A percentile compares a stretch with the other conserved stretches of the same genome.
These are phyloP conservation scores for Nomia melanderi DNA, from an alignment of 1,140 invertebrate genomes.

Conservation along the genomic window DNA sequence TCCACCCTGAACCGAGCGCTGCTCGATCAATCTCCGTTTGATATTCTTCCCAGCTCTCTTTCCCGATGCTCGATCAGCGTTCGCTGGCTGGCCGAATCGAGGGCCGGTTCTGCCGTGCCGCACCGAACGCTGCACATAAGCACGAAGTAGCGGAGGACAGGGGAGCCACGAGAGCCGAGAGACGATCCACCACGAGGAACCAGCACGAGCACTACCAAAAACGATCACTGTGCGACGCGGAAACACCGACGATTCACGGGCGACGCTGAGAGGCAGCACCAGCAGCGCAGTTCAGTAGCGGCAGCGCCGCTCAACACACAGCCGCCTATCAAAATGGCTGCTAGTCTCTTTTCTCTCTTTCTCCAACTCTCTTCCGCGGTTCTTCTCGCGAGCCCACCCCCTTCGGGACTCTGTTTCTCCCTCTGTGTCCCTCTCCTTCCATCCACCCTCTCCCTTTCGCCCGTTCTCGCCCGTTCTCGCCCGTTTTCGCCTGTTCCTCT, in stretches of 20 bases:
- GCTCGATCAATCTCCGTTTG: too few relatives aligned
- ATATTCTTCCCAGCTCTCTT: background rate
- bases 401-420: background rate
- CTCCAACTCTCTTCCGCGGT: background rate
- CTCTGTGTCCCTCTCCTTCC: constrained; percentile 1
- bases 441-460: background rate
- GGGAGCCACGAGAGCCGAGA: constrained; percentile 35
- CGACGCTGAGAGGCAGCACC: constrained; percentile 45
- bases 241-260: constrained; percentile 45
- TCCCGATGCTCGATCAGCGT: too few relatives aligned
- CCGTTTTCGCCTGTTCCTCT: too few relatives aligned
- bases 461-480: too few relatives aligned
- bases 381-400: constrained; percentile 7
- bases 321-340: constrained; percentile 72
- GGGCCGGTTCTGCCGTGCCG: too few relatives aligned
- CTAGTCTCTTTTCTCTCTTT: constrained; percentile 47
- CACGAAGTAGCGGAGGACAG: too few relatives aligned
- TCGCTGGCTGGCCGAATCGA: too few relatives aligned
- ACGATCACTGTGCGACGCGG: constrained; percentile 46
- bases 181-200: constrained; percentile 44
- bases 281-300: constrained; percentile 53
- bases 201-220: constrained; percentile 38
- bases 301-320: constrained; percentile 63
- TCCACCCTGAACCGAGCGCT: constrained; percentile 38
- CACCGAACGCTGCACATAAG: too few relatives aligned